Evolutionary conservation across 2,113 vertebrate genomes (phyloP).

Genomic region (Okapia johnstoni): DNA sequence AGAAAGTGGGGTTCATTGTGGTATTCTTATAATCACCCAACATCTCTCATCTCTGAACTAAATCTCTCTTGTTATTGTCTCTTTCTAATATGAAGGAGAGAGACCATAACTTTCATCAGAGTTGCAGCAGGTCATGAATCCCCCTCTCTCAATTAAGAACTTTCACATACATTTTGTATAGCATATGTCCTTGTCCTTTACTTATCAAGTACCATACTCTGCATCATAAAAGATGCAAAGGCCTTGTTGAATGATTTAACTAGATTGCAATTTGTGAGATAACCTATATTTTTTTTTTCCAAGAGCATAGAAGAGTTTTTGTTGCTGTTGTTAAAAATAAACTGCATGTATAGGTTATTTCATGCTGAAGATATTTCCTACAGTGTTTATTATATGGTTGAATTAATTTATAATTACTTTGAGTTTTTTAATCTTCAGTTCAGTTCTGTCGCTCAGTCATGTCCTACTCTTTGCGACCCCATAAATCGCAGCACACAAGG

Average conservation of each 20-base stretch:
- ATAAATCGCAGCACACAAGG: too few species aligned
- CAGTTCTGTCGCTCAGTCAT: too few species aligned
- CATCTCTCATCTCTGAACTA: not conserved
- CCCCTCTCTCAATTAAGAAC: not conserved
- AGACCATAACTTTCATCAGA: not conserved
- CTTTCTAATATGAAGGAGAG: not conserved
- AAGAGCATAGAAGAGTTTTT: not conserved
- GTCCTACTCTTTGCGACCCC: too few species aligned
- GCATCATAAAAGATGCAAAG: not conserved
- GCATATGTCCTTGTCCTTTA: not conserved
- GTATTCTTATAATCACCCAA: not conserved
- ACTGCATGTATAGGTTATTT: not conserved
- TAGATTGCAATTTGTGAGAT: not conserved
- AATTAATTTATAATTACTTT: conserved; percentile 19
- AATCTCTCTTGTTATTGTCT: not conserved
- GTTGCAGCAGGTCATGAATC: not conserved
- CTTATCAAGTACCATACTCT: not conserved
- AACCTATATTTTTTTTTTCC: not conserved
- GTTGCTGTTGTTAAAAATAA: not conserved
- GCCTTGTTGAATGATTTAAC: not conserved
- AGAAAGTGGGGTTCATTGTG: not conserved
- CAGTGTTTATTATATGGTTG: not conserved
- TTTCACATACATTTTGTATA: not conserved
- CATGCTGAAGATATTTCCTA: not conserved
- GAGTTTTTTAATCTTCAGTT: not conserved